These are phyloP conservation scores for Pollenia griseotomentosa DNA, from an alignment of 2,888 invertebrate species.

Conservation along the genomic window DNA sequence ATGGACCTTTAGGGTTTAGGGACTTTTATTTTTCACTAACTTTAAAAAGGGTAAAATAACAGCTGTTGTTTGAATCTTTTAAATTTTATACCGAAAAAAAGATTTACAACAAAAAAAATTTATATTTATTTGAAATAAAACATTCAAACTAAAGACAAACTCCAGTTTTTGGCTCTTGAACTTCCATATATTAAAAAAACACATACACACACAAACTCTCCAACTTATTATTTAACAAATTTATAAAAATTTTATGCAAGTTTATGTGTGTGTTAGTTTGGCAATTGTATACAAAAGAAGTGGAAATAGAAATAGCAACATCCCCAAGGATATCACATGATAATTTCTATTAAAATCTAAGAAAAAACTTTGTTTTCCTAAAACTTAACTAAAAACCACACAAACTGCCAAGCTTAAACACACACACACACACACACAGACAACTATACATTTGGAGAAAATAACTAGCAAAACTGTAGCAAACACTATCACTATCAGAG, in stretches of 20 bases:
- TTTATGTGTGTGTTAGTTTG: conserved; percentile 28
- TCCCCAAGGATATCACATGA: conserved; percentile 80
- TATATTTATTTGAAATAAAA: too few relatives aligned
- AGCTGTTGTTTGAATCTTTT: too few relatives aligned
- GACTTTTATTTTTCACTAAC: too few relatives aligned
- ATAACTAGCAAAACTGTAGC: conserved; percentile 58
- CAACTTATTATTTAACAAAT: too few relatives aligned
- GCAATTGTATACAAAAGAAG: conserved; percentile 43
- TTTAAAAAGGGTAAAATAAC: too few relatives aligned
- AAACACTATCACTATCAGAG: conserved; percentile 49
- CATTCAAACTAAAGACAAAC: too few relatives aligned
- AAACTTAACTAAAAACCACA: conserved; percentile 43
- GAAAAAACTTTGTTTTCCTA: conserved; percentile 71
- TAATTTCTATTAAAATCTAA: conserved; percentile 80
- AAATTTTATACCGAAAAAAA: too few relatives aligned
- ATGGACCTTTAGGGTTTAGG: too few relatives aligned
- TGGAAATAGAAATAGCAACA: conserved; percentile 40
- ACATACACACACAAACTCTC: too few relatives aligned
- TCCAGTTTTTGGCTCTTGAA: too few relatives aligned
- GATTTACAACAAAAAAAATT: too few relatives aligned
- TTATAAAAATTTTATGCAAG: background rate
- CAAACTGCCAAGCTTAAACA: conserved; percentile 26
- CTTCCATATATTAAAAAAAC: too few relatives aligned
- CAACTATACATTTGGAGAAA: background rate
- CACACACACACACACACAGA: conserved; percentile 6